Evolutionary conservation across 2,888 invertebrate genomes (phyloP).

Genomic region (Reticulitermes lucifugus): DNA sequence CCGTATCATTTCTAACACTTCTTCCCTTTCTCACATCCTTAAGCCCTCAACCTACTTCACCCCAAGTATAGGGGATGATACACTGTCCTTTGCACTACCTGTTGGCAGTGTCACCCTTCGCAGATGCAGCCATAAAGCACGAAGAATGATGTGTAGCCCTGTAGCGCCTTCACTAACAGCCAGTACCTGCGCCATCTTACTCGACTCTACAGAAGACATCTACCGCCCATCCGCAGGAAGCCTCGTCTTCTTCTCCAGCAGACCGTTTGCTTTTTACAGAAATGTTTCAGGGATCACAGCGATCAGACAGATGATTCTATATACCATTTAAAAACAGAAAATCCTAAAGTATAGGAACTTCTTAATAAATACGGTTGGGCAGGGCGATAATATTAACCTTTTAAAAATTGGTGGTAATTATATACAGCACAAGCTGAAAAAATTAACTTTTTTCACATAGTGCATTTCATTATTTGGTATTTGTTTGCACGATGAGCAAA

Average conservation of each 20-base stretch:
- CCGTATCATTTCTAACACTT: neutral
- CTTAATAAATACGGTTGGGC: neutral
- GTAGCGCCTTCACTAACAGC: neutral
- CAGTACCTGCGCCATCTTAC: too few species aligned
- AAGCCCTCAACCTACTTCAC: neutral
- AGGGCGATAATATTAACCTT: too few species aligned
- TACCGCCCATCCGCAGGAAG: neutral
- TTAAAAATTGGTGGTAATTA: too few species aligned
- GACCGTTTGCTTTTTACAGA: neutral
- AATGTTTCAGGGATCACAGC: constrained; percentile 13
- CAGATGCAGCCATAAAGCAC: constrained; percentile 26
- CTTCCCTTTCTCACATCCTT: neutral
- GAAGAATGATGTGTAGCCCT: constrained; percentile 5
- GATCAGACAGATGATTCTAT: neutral
- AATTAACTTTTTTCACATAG: too few species aligned
- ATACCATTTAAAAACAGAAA: neutral
- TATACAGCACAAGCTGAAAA: too few species aligned
- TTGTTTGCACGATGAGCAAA: too few species aligned
- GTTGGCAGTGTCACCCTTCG: constrained; percentile 20
- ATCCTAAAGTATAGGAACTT: neutral
- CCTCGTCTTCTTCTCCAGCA: neutral
- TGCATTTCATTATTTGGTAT: too few species aligned
- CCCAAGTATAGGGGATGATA: constrained; percentile 4
- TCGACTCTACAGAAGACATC: neutral
- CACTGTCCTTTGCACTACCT: constrained; percentile 27